phyloP scores from a whole-genome alignment of 2,113 vertebrate genomes.

The Bos javanicus region DNA sequence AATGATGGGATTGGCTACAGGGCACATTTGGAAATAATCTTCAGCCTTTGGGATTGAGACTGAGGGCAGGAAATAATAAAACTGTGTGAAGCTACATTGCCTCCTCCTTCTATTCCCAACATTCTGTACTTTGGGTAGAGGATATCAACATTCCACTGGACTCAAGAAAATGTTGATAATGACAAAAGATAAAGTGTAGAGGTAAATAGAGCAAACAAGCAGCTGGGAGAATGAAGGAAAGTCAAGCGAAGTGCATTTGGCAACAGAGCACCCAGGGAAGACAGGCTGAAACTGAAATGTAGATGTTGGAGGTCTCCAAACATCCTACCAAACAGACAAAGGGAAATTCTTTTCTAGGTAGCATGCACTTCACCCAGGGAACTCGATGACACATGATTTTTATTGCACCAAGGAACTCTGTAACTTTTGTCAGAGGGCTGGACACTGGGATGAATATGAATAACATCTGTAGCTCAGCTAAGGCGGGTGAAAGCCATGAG shows the following conservation, averaged over 20 bases:
- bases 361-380: conserved; percentile 68
- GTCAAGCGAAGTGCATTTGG: background rate
- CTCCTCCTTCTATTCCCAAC: conserved; percentile 46
- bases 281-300: background rate
- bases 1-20: conserved; percentile 70
- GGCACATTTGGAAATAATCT: conserved; percentile 78
- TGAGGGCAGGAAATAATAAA: conserved; percentile 70
- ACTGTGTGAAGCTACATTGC: conserved; percentile 51
- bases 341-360: conserved; percentile 64
- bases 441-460: conserved; percentile 49
- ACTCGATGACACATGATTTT: conserved; percentile 63
- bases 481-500: conserved; percentile 10
- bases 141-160: background rate
- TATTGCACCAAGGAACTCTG: conserved; percentile 62
- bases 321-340: conserved; percentile 53
- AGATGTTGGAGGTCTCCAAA: conserved; percentile 60
- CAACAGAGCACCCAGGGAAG: background rate
- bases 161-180: background rate
- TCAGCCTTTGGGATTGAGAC: conserved; percentile 52
- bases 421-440: conserved; percentile 61
- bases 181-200: background rate
- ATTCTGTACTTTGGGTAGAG: background rate
- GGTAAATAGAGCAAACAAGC: background rate
- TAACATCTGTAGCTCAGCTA: conserved; percentile 57
- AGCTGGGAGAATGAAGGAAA: background rate